Evolutionary conservation across 37 sponge, comb jelly and placozoan genomes (phyloP), one percentile per base, ranked within the genome.

Genomic region (Aplysina aerophoba): DNA sequence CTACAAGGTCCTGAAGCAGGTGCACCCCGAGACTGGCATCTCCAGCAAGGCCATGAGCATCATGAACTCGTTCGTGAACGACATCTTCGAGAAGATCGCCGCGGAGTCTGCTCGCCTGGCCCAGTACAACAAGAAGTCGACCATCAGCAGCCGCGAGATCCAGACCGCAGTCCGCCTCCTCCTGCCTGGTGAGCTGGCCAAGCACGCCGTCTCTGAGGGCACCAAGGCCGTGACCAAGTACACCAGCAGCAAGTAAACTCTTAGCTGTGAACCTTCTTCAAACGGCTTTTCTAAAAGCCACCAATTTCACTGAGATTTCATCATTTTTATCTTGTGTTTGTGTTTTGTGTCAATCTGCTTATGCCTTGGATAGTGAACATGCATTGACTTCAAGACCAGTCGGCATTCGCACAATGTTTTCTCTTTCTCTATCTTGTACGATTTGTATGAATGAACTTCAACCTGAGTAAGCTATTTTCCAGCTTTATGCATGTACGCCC

Each of bases 201-300:
- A 97, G 91, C 97, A 97, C 88, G 97, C 97, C 28, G 95, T 97
- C 36, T 85, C 87, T 71, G 97, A 97, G 85, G 97, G 97, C 21
- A 97, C 97, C 91, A 97, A 97, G 90, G 97, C 97, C 66, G 97
- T 97, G 31, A 94, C 95, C 92, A 97, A 97, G 85, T 97, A 97
- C 97, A 97, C 97, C 89, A 95, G 95, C 90, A 95, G 95, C 95
- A 95, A 95, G 82, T 92, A 89, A 79, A 83, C 50, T 80, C 57
- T 84, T 34, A 73, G 6, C 39, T 73, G n/a, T n/a, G n/a, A n/a
- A 15, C 14, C 74, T 34, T 41, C 19, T 38, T 30, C 74, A 73
- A 73, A 73, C 74, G 74, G 74, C 74, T 73, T 73, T 73, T 73
- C 74, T 73, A 30, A 73, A 73, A 73, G 74, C 74, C 74, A 73